phyloP scores from a whole-genome alignment of 2,797 vertebrate species.

The Acrocephalus scirpaceus region DNA sequence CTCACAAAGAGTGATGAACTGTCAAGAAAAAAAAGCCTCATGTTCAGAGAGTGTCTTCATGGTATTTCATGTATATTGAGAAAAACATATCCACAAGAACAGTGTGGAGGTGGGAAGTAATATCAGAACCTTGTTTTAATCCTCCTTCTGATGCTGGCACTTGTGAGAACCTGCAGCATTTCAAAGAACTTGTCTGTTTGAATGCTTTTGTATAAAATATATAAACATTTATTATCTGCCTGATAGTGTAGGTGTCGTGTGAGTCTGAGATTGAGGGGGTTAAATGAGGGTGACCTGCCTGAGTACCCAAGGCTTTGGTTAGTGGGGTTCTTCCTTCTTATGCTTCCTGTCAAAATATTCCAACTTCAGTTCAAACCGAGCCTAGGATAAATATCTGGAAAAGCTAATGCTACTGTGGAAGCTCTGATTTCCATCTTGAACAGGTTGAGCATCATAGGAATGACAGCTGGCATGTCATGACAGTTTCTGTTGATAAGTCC shows the following conservation, averaged over 20 bases:
- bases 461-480: constrained; percentile 44
- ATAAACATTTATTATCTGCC: neutral
- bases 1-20: neutral
- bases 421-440: constrained; percentile 13
- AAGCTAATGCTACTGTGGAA: neutral
- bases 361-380: neutral
- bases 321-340: neutral
- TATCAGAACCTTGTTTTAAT: neutral
- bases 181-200: neutral
- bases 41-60: neutral
- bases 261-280: neutral
- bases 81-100: neutral
- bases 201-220: neutral
- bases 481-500: neutral
- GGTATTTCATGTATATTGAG: neutral
- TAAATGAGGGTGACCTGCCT: neutral
- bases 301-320: neutral
- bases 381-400: neutral
- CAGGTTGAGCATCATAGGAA: neutral
- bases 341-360: constrained; percentile 13
- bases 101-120: neutral
- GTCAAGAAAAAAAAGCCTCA: neutral
- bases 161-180: neutral
- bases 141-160: neutral
- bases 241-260: neutral